phyloP scores from a whole-genome alignment of 2,888 invertebrate species.

The Platycheirus albimanus region DNA sequence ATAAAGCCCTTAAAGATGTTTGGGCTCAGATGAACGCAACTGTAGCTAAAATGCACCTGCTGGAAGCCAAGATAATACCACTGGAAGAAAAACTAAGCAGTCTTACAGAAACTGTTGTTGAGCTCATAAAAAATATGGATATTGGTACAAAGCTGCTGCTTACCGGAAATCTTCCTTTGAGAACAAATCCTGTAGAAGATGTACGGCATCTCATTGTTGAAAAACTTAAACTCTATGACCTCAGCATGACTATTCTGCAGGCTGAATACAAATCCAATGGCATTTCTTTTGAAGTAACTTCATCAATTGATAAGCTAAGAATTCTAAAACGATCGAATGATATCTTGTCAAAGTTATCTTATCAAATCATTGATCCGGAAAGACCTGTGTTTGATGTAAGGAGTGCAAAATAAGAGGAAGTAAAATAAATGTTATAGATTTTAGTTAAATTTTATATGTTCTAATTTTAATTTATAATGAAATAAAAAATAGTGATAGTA shows the following conservation, averaged over 20 bases:
- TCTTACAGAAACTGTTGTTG: constrained; percentile 44
- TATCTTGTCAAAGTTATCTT: constrained; percentile 30
- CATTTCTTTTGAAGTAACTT: constrained; percentile 48
- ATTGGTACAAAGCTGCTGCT: constrained; percentile 49
- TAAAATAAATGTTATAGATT: constrained; percentile 6
- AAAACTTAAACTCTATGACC: constrained; percentile 46
- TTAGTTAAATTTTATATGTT: constrained; percentile 15
- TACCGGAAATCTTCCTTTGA: constrained; percentile 50
- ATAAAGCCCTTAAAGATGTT: constrained; percentile 6
- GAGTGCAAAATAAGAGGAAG: constrained; percentile 11
- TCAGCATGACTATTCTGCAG: constrained; percentile 56
- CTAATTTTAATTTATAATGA: not conserved
- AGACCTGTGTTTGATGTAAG: constrained; percentile 41
- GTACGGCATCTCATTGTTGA: constrained; percentile 58
- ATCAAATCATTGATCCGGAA: constrained; percentile 49
- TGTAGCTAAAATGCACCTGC: constrained; percentile 7
- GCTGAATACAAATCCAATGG: constrained; percentile 38
- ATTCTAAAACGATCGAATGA: constrained; percentile 58
- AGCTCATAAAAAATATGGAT: constrained; percentile 28
- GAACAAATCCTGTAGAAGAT: constrained; percentile 58
- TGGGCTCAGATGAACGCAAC: constrained; percentile 35
- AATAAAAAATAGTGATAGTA: no score
- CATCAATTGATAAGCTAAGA: constrained; percentile 58
- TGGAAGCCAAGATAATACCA: constrained; percentile 19
- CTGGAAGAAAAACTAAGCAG: constrained; percentile 32